Evolutionary conservation across 2,797 vertebrate genomes (phyloP).

Genomic region (Tadarida brasiliensis): DNA sequence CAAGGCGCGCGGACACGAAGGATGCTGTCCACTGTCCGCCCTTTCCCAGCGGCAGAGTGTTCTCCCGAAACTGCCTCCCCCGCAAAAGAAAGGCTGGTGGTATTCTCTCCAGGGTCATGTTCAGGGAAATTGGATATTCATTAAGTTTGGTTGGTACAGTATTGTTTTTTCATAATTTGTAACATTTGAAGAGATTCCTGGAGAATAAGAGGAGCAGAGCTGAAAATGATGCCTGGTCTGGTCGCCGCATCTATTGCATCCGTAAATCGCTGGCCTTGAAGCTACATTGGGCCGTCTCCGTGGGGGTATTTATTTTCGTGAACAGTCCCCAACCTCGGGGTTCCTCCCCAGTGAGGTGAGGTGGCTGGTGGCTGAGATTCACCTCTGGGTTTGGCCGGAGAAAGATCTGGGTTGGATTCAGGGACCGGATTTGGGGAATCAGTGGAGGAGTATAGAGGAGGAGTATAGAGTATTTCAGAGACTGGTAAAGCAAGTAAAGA

Average conservation of each 20-base stretch:
- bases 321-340: conserved; percentile 1
- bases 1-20: conserved; percentile 30
- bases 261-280: conserved; percentile 41
- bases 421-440: neutral
- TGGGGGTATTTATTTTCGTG: conserved; percentile 26
- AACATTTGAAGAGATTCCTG: conserved; percentile 42
- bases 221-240: conserved; percentile 56
- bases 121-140: conserved; percentile 41
- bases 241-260: conserved; percentile 54
- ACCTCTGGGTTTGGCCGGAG: conserved; percentile 50
- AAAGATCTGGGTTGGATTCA: neutral
- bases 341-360: neutral
- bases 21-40: neutral
- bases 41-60: neutral
- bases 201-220: conserved; percentile 59
- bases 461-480: conserved; percentile 26
- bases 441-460: neutral
- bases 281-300: conserved; percentile 58
- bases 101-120: neutral
- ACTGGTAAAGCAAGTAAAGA: neutral
- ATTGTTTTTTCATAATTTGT: conserved; percentile 70
- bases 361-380: conserved; percentile 13
- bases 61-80: neutral
- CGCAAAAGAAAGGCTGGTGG: neutral
- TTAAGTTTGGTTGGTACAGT: conserved; percentile 31